phyloP scores from a whole-genome alignment of 2,113 vertebrate species.

The Phaetusa simplex region DNA sequence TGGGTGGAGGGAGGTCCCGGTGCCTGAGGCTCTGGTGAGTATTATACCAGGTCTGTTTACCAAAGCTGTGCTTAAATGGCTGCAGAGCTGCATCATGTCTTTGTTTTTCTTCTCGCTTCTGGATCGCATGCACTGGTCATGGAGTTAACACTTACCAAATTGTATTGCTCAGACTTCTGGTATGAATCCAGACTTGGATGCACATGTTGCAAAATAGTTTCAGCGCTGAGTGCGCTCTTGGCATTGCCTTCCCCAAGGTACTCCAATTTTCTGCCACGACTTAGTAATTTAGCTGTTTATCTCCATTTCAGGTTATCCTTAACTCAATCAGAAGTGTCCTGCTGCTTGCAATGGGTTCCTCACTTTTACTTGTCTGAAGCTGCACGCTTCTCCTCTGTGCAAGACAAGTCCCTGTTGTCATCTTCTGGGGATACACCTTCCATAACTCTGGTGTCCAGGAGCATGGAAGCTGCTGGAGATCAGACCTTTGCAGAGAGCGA shows the following conservation, averaged over 20 bases:
- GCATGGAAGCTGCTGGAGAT: not conserved
- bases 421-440: not conserved
- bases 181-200: not conserved
- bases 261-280: not conserved
- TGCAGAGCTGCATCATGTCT: conserved; percentile 24
- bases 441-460: not conserved
- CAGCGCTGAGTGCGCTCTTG: not conserved
- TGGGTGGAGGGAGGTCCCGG: conserved; percentile 41
- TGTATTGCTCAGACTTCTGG: not conserved
- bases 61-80: not conserved
- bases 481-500: not conserved
- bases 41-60: conserved; percentile 34
- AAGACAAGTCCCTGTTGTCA: not conserved
- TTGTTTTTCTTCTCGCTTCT: conserved; percentile 36
- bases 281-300: not conserved
- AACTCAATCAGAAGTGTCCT: not conserved
- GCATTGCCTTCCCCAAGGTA: not conserved
- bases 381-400: not conserved
- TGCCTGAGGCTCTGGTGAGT: conserved; percentile 28
- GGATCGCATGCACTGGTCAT: not conserved
- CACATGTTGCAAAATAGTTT: not conserved
- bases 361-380: not conserved
- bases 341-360: not conserved
- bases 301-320: not conserved
- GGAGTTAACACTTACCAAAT: conserved; percentile 25